Evolutionary conservation across 2,888 invertebrate species (phyloP), one percentile per base, ranked within the genome.

Genomic region (Microplitis manilae): DNA sequence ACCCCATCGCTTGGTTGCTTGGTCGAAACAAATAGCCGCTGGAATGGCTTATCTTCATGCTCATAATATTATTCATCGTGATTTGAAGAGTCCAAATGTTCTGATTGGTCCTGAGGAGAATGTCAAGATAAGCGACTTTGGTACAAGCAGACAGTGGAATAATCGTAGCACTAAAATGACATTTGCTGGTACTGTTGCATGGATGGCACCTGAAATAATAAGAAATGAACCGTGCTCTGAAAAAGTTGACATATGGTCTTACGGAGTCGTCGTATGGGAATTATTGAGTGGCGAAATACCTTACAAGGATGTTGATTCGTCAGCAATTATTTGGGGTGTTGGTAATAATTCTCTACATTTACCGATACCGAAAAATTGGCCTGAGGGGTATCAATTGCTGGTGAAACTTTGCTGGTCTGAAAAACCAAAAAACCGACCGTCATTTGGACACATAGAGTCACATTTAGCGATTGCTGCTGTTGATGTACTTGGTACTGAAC

Each of bases 121-220:
- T 64, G 95, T 98, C 6, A 99, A 99, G 91, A 99, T 99, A 78
- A 98, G 97, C 85, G 99, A 99, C 90, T 99, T 99, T 90, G 99
- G 99, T 20, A 98, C 98, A 0, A 96, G 97, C 85, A 93, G 97
- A 77, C 96, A 97, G 85, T 97, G 97, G 96, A 96, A 97, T 90
- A 96, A 98, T 87, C 96, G 96, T 62, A 97, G 97, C 88, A 96
- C 97, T 65, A 95, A 96, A 87, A 99, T 99, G 99, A 96, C 97
- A 81, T 99, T 99, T 90, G 98, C 97, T 1, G 99, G 99, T 62
- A 99, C 99, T 0, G 97, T 98, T 0, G 97, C 98, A 0, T 99
- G 99, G 99, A 99, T 99, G 99, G 98, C 99, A 0, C 99, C 99
- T 0, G 99, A 99, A 91, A 96, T 99, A 62, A 98, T 99, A 83